These are phyloP conservation scores for Dunckerocampus dactyliophorus DNA, from an alignment of 2,113 vertebrate genomes.

Conservation along the genomic window DNA sequence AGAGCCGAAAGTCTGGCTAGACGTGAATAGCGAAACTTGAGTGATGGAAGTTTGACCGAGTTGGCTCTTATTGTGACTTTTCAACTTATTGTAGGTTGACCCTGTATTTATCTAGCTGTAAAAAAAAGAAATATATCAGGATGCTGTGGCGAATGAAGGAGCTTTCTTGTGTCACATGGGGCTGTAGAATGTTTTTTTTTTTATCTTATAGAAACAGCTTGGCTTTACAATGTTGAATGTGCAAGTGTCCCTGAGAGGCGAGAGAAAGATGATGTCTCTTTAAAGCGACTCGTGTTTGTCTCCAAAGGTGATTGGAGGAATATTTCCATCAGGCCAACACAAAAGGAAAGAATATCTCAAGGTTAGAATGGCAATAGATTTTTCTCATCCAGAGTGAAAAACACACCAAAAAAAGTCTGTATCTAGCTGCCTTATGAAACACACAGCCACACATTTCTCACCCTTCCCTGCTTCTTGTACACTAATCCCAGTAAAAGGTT, in stretches of 20 bases:
- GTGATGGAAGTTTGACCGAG: neutral
- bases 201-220: constrained; percentile 24
- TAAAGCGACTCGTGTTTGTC: constrained; percentile 55
- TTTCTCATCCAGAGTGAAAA: constrained; percentile 45
- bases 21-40: constrained; percentile 1
- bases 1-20: neutral
- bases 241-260: constrained; percentile 57
- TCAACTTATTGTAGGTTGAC: constrained; percentile 23
- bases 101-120: constrained; percentile 28
- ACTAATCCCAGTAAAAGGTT: constrained; percentile 30
- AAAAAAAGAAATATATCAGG: constrained; percentile 29
- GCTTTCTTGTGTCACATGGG: constrained; percentile 39
- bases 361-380: constrained; percentile 56
- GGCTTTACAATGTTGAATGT: constrained; percentile 46
- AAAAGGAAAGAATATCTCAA: constrained; percentile 62
- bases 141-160: constrained; percentile 46
- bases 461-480: constrained; percentile 10
- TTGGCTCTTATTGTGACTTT: neutral
- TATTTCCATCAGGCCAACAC: constrained; percentile 50
- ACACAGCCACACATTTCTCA: constrained; percentile 2
- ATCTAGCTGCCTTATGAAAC: neutral
- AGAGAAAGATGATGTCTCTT: constrained; percentile 41
- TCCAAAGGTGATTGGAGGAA: constrained; percentile 61
- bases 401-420: neutral
- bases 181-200: constrained; percentile 13